Evolutionary conservation across 2,888 invertebrate genomes (phyloP).

Genomic region (Drosophila parthenogenetica): DNA sequence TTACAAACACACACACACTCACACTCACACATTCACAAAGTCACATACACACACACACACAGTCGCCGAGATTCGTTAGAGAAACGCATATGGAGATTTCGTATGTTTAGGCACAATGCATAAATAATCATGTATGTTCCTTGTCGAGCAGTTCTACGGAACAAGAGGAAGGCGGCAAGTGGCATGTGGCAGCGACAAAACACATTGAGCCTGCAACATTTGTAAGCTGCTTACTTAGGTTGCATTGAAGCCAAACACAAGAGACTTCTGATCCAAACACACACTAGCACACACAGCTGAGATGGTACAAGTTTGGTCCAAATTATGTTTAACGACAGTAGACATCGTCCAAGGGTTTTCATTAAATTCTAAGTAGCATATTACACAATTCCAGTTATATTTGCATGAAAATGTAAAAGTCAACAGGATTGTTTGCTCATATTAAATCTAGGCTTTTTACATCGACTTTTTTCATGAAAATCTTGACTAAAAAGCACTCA

Average conservation of each 20-base stretch:
- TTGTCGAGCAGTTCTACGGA: conserved; percentile 18
- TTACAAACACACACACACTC: neutral
- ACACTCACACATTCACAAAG: neutral
- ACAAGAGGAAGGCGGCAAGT: neutral
- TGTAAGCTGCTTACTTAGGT: conserved; percentile 56
- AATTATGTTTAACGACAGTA: conserved; percentile 40
- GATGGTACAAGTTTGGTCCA: conserved; percentile 28
- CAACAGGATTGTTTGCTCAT: conserved; percentile 1
- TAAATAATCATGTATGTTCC: conserved; percentile 66
- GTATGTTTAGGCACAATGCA: conserved; percentile 56
- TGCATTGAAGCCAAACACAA: conserved; percentile 21
- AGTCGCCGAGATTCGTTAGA: neutral
- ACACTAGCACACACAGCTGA: conserved; percentile 6
- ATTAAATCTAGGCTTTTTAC: neutral
- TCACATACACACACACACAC: neutral
- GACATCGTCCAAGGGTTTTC: conserved; percentile 18
- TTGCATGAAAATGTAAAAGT: neutral
- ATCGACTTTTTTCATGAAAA: too few species aligned
- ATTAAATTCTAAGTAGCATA: conserved; percentile 29
- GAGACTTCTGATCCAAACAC: conserved; percentile 13
- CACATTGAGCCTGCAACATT: conserved; percentile 29
- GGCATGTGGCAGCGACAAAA: conserved; percentile 11
- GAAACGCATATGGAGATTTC: conserved; percentile 47
- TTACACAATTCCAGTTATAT: conserved; percentile 7
- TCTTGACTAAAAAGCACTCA: too few species aligned